These are phyloP conservation scores for Haliclona indistincta DNA, from an alignment of 37 sponge, comb jelly and placozoan species.

Conservation along the genomic window DNA sequence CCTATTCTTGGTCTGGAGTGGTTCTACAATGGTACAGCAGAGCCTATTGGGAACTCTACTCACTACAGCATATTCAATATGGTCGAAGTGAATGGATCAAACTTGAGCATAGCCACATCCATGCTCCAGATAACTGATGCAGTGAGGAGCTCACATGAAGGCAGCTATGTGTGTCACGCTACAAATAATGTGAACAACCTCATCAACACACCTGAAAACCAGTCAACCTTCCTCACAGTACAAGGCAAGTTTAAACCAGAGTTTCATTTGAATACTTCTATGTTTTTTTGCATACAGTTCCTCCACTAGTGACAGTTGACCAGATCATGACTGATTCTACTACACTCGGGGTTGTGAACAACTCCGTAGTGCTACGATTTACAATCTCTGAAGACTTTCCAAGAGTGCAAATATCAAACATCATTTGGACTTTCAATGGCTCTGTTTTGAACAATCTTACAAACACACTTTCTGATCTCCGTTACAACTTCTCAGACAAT, in stretches of 20 bases:
- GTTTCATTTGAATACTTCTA: too few species aligned
- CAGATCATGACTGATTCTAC: neutral
- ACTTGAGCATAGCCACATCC: neutral
- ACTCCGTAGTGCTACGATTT: neutral
- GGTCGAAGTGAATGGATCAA: neutral
- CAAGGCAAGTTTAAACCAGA: neutral
- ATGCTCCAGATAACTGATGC: neutral
- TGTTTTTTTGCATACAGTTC: too few species aligned
- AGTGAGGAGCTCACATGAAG: neutral
- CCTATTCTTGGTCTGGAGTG: neutral
- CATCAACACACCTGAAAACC: neutral
- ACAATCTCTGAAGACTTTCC: conserved; percentile 1
- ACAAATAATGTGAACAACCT: neutral
- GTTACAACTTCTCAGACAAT: too few species aligned
- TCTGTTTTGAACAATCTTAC: neutral
- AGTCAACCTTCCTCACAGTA: neutral
- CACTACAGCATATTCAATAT: neutral
- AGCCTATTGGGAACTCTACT: neutral
- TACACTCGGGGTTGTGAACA: neutral
- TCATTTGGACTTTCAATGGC: neutral
- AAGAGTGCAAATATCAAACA: neutral
- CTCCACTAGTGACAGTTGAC: too few species aligned
- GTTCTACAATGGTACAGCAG: neutral
- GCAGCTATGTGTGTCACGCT: neutral
- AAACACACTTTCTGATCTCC: neutral